A percentile compares a stretch with the other conserved stretches of the same genome.
phyloP scores from a whole-genome alignment of 2,888 invertebrate species.

The Argynnis bischoffii region DNA sequence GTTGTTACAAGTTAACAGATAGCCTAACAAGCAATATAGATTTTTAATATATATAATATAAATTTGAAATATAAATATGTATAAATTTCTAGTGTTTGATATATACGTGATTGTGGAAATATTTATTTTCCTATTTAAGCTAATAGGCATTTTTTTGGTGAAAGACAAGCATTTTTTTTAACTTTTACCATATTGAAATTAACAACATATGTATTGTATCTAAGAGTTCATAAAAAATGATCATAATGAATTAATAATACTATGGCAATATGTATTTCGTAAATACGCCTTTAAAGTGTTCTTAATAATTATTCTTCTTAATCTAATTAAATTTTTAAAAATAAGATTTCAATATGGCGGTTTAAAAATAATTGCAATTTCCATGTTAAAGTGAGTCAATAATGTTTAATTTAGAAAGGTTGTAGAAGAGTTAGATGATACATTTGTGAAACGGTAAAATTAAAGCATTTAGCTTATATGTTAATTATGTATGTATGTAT shows the following conservation, averaged over 20 bases:
- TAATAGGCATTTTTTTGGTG: background rate
- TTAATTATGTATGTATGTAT: too few species aligned
- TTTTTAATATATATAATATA: conserved; percentile 16
- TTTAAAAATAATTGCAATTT: too few species aligned
- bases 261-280: conserved; percentile 9
- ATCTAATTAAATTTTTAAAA: background rate
- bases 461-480: too few species aligned
- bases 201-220: background rate
- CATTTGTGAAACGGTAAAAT: too few species aligned
- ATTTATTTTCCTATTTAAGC: conserved; percentile 6
- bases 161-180: background rate
- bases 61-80: conserved; percentile 25
- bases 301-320: conserved; percentile 12
- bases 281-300: conserved; percentile 18
- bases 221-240: conserved; percentile 1
- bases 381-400: too few species aligned
- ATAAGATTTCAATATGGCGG: background rate
- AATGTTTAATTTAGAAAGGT: background rate
- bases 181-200: background rate
- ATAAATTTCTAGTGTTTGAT: conserved; percentile 18
- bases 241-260: conserved; percentile 5
- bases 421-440: too few species aligned
- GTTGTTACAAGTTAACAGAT: background rate
- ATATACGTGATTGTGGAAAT: conserved; percentile 15
- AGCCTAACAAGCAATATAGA: background rate